Base-by-base conservation (phyloP, 2,797 vertebrate species). In the Oceanodroma leucorhoa region DNA sequence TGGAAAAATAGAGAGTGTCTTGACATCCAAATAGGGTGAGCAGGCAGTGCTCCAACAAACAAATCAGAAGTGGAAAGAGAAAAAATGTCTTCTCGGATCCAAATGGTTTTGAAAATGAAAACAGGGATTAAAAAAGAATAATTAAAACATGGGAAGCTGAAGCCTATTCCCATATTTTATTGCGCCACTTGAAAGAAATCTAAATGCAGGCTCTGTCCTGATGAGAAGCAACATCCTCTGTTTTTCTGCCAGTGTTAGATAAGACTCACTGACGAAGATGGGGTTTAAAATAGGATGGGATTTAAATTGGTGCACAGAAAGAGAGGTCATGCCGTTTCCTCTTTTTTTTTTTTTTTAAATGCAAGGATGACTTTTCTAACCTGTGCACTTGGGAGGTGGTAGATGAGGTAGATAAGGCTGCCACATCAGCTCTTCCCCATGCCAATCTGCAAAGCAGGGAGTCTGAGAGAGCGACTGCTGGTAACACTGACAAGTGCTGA, bases 21-120 rank as follows among this genome's bases (percentile, higher is more conserved):
- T 81, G 93, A 93, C 71, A 94, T 40, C 84, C 38, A 27, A 89
- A 95, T 72, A 95, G 66, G 71, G 54, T 71, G 64, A 96, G 50
- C 79, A 94, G 79, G 84, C 85, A 66, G 72, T 15, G 45, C 54
- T 93, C 90, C 89, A 87, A 86, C 81, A 96, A 87, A 86, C 84
- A 94, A 90, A 96, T 88, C 83, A 93, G 93, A 95, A 94, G 71
- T 89, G 80, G 93, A 92, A 96, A 67, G 84, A 75, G 75, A 46
- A 95, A 88, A 95, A 95, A 87, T 14, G 78, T 30, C 58, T 77
- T 58, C 65, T 89, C 11, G 4, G 53, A 93, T 89, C 77, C 95
- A 96, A 94, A 95, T n/a, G 84, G 43, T 46, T 96, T 89, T 0
- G 16, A 85, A 96, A 97, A 96, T 89, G 67, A 97, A 97, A 97